Base-by-base conservation (phyloP, 1,140 invertebrate species). In the Aplysia californica region DNA sequence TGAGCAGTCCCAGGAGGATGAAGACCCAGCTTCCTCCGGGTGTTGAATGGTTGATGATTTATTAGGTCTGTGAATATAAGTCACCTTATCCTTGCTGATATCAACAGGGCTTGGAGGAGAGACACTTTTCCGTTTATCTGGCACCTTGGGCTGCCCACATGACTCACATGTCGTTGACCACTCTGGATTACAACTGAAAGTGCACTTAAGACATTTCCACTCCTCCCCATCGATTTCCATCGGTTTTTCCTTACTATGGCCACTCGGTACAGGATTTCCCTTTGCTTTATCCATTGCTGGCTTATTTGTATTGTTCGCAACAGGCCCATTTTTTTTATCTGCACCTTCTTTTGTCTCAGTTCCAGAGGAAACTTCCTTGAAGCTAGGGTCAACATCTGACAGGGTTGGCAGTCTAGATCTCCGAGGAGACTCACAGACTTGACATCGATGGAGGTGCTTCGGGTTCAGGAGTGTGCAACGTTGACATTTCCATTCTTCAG, bases 161-260 rank as follows among this genome's bases (percentile, higher is more conserved):
- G 61, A 77, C 35, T 80, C 71, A 76, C 86, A 87, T 44, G 74
- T 71, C 2, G 77, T 72, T 33, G 38, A 76, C 77, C 78, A 85
- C 15, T 61, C 29, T 35, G 84, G 80, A 72, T 87, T 87, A 61
- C 80, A 82, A n/a, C 71, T 64, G 72, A 82, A 87, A 26, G 80
- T 84, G 73, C 86, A 87, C 6, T 73, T 33, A 5, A 38, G 29
- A 68, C 86, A 87, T 18, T 59, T 81, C 86, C 86, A 87, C 71
- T 84, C 82, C 26, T 77, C 70, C 29, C 68, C 78, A 10, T 73
- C 79, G n/a, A n/a, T n/a, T n/a, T n/a, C n/a, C n/a, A n/a, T n/a
- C n/a, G n/a, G n/a, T n/a, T n/a, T n/a, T n/a, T n/a, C n/a, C n/a
- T n/a, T n/a, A n/a, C n/a, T n/a, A n/a, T n/a, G n/a, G n/a, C n/a